Base-by-base conservation (phyloP, 1,140 invertebrate genomes). In the Seison nebaliae region DNA sequence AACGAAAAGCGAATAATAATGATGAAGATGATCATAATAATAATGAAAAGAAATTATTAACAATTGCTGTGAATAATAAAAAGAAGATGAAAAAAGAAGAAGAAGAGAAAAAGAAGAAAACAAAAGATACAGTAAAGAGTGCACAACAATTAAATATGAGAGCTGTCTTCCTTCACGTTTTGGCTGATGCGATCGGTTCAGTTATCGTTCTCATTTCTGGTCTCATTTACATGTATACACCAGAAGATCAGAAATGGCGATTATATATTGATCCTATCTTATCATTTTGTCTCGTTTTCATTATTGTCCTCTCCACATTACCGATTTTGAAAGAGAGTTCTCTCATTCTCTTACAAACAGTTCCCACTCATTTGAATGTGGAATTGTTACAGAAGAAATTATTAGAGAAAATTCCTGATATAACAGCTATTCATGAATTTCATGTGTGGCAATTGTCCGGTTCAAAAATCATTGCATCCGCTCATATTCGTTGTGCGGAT, bases 161-260 rank as follows among this genome's bases (percentile, higher is more conserved):
- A 31, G 83, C 80, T 12, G 88, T 93, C 1, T 96, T 94, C 54
- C 65, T 98, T 28, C 91, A 98, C 59, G 74, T 96, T 4, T 53
- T 96, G 4, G 86, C 83, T 17, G 88, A 98, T 64, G 86, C 86
- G 16, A 59, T 91, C 5, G 70, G 70, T 31, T 96, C 88, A 2
- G 72, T 96, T 0, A 84, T 96, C 53, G 91, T 98, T 4, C 75
- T 96, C 16, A 52, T 65, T 12, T 72, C 76, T 36, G 88, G 83
- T 33, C 54, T 84, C 28, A 58, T 57, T 46, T 67, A 65, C 51
- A 91, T 88, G 54, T 75, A 94, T 47, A 86, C 96, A 64, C 86
- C 86, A 14, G 71, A 15, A 67, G 45, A 29, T 9, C 14, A 22
- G 36, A 34, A 33, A 30, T 22, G 24, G 31, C 23, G 19, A 16